phyloP scores from a whole-genome alignment of 2,888 invertebrate genomes.

The Spilarctia lutea region DNA sequence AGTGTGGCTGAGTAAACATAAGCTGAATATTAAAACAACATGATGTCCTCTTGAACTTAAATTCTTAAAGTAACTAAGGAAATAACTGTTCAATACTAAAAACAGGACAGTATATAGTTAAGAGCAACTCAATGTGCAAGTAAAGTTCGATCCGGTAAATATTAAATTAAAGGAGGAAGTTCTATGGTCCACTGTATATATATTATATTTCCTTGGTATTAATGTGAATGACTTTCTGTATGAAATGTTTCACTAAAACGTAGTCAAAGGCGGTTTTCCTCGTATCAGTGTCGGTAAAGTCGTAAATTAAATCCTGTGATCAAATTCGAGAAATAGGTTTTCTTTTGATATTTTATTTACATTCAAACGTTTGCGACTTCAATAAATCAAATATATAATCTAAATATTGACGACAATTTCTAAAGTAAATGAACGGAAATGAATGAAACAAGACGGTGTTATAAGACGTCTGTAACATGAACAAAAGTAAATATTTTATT shows the following conservation, averaged over 20 bases:
- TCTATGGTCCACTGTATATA: neutral
- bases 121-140: neutral
- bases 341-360: neutral
- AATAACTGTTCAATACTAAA: neutral
- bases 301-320: conserved; percentile 9
- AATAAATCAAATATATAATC: conserved; percentile 21
- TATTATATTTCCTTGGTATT: neutral
- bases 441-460: neutral
- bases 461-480: conserved; percentile 4
- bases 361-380: conserved; percentile 7
- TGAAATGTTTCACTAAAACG: neutral
- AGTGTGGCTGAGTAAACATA: no score
- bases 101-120: neutral
- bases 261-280: neutral
- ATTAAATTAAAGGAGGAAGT: no score
- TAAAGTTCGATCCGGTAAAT: neutral
- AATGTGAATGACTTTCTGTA: neutral
- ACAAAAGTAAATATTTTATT: neutral
- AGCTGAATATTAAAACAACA: no score
- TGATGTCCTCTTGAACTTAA: neutral
- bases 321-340: neutral
- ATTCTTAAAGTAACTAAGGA: neutral
- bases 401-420: conserved; percentile 9
- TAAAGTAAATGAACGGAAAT: neutral
- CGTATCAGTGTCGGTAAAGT: neutral